These are phyloP conservation scores for Oligia strigilis DNA, from an alignment of 2,888 invertebrate genomes.

Conservation along the genomic window DNA sequence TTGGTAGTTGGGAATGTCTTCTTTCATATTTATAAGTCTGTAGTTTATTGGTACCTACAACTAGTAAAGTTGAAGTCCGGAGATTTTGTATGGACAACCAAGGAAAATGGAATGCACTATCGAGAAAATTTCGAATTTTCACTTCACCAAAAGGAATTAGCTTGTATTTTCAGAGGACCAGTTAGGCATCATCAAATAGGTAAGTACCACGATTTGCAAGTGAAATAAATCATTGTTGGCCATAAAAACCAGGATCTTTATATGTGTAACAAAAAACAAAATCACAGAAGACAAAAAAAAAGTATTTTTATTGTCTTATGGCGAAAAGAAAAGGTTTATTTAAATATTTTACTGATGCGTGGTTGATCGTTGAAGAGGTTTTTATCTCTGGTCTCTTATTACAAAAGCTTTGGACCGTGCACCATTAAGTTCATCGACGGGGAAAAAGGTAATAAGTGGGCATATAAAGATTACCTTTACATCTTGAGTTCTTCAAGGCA, in stretches of 20 bases:
- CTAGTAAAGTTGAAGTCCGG: neutral
- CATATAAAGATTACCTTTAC: constrained; percentile 3
- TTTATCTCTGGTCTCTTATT: constrained; percentile 30
- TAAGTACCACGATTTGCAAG: neutral
- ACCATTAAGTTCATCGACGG: constrained; percentile 36
- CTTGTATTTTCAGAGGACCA: neutral
- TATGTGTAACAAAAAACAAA: no score
- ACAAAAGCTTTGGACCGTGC: constrained; percentile 46
- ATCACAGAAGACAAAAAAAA: no score
- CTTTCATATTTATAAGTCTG: neutral
- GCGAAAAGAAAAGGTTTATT: constrained; percentile 32
- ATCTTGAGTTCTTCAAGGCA: constrained; percentile 29
- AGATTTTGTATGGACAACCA: neutral
- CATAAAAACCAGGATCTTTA: neutral
- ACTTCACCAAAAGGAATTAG: neutral
- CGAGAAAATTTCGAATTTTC: neutral
- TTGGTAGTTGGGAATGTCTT: neutral
- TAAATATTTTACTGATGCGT: constrained; percentile 40
- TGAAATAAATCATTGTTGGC: neutral
- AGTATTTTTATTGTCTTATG: no score
- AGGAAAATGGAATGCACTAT: neutral
- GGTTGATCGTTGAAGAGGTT: constrained; percentile 13
- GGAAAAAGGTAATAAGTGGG: constrained; percentile 19
- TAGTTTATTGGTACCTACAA: neutral
- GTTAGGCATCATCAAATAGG: neutral